Percentiles rank a stretch among this genome's conserved stretches.
These are phyloP conservation scores for Galagoides demidoff DNA, from an alignment of 2,797 vertebrate species.

Conservation along the genomic window DNA sequence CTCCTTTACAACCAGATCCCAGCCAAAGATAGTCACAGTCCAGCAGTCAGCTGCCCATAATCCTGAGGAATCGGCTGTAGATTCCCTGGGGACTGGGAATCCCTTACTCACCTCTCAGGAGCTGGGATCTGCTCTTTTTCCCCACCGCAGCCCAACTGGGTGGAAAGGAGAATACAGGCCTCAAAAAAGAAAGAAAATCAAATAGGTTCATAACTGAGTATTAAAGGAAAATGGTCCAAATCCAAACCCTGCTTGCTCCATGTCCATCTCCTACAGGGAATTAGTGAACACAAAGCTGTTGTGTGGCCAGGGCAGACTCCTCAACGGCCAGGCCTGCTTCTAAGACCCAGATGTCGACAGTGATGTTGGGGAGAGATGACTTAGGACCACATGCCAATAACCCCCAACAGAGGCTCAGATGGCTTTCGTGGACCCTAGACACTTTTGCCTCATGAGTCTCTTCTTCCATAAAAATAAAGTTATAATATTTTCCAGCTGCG, in stretches of 20 bases:
- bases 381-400: no score
- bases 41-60: not conserved
- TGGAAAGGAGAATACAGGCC: not conserved
- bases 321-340: not conserved
- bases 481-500: not conserved
- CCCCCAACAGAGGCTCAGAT: not conserved
- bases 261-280: not conserved
- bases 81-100: not conserved
- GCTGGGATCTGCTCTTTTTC: not conserved
- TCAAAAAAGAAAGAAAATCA: not conserved
- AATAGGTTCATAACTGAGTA: not conserved
- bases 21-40: not conserved
- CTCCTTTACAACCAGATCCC: not conserved
- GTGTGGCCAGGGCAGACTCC: not conserved
- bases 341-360: not conserved
- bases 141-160: not conserved
- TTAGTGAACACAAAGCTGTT: not conserved
- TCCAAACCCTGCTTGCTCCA: not conserved
- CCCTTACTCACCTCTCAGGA: not conserved
- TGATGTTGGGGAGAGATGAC: rapidly evolving
- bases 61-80: not conserved
- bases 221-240: not conserved
- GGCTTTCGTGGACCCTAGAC: not conserved
- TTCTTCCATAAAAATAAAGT: constrained; percentile 1
- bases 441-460: not conserved